Conservation (phyloP, 92 coral and sea anemone species). For the Ricordea florida region DNA sequence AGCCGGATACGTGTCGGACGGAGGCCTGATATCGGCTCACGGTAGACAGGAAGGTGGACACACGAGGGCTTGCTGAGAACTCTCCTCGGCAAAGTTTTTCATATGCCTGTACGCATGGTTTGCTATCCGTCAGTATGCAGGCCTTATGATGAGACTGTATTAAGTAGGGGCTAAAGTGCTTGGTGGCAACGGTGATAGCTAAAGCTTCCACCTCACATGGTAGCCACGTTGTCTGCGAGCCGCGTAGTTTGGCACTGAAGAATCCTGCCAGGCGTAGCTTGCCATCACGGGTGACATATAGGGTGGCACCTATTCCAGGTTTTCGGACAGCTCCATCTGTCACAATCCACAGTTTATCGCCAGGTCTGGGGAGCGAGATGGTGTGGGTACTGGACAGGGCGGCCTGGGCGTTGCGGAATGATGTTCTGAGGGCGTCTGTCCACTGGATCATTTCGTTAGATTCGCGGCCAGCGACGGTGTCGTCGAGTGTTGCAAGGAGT, state of each 20-base stretch:
- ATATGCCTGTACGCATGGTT: slow-evolving; percentile 31
- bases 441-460: slow-evolving; percentile 44
- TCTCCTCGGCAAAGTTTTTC: slow-evolving; percentile 46
- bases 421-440: slow-evolving; percentile 47
- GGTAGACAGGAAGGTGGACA: slow-evolving; percentile 41
- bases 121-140: slow-evolving; percentile 38
- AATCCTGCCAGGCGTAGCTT: slow-evolving; percentile 31
- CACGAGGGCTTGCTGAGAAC: slow-evolving; percentile 65
- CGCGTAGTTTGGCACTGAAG: slow-evolving; percentile 51
- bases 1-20: slow-evolving; percentile 40
- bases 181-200: slow-evolving; percentile 27
- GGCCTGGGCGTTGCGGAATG: slow-evolving; percentile 50
- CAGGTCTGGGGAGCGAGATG: slow-evolving; percentile 50
- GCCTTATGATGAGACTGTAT: slow-evolving; percentile 30
- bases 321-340: slow-evolving; percentile 43
- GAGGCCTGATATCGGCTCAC: slow-evolving; percentile 51
- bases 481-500: slow-evolving; percentile 54
- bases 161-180: slow-evolving; percentile 36
- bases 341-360: slow-evolving; percentile 53
- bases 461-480: slow-evolving; percentile 47
- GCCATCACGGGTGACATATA: slow-evolving; percentile 38
- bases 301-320: slow-evolving; percentile 54
- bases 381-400: slow-evolving; percentile 41
- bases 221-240: slow-evolving; percentile 34
- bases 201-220: slow-evolving; percentile 52